Percentiles rank a stretch among this genome's conserved stretches.
phyloP scores from a whole-genome alignment of 2,113 vertebrate genomes.

The Oncorhynchus nerka region DNA sequence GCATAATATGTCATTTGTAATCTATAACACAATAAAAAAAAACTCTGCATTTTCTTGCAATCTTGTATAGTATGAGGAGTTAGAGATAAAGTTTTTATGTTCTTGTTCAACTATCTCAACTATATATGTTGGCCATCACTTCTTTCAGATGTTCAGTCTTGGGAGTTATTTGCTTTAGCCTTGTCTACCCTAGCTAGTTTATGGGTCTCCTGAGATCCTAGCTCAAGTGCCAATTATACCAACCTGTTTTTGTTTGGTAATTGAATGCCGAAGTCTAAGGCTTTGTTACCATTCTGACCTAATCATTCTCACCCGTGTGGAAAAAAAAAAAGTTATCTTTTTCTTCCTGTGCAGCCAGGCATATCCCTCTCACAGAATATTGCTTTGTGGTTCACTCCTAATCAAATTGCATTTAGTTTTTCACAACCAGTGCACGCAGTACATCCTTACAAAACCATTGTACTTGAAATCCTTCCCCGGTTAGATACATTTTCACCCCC shows the following conservation, averaged over 20 bases:
- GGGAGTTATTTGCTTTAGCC: no score
- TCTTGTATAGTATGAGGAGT: no score
- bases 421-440: slow-evolving; percentile 57
- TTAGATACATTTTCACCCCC: slow-evolving; percentile 56
- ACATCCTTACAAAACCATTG: slow-evolving; percentile 67
- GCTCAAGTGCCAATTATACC: slow-evolving; percentile 50
- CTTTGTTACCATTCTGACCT: slow-evolving; percentile 53
- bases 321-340: slow-evolving; percentile 45
- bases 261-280: slow-evolving; percentile 44
- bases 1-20: background rate
- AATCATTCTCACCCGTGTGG: slow-evolving; percentile 47
- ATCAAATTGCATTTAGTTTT: slow-evolving; percentile 64
- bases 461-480: slow-evolving; percentile 63
- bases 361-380: slow-evolving; percentile 38
- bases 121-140: no score
- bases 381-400: no score
- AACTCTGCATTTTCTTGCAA: no score
- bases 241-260: slow-evolving; percentile 55
- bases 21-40: no score
- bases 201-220: slow-evolving; percentile 9
- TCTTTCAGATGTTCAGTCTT: no score
- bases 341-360: slow-evolving; percentile 48
- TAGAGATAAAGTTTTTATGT: slow-evolving; percentile 13
- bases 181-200: background rate
- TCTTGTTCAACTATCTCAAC: background rate